phyloP scores from a whole-genome alignment of 2,888 invertebrate genomes.

The Stomorhina lunata region DNA sequence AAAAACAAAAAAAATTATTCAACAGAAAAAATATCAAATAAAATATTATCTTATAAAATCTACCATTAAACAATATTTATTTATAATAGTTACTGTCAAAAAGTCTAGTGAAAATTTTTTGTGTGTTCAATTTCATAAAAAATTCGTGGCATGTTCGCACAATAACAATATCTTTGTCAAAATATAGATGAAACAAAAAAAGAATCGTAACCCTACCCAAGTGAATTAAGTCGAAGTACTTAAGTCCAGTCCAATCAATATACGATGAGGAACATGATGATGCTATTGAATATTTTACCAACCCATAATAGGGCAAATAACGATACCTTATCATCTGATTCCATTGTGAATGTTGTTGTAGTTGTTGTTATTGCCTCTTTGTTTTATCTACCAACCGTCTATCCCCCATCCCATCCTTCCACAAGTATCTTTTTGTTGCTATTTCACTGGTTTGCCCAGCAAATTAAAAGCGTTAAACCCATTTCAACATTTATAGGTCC shows the following conservation, averaged over 20 bases:
- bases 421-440: slow-evolving; percentile 25
- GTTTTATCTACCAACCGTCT: slow-evolving; percentile 21
- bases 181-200: slow-evolving; percentile 2
- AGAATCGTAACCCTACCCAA: slow-evolving; percentile 36
- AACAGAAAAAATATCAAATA: slow-evolving; percentile 2
- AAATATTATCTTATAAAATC: not conserved
- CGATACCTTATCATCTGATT: no score
- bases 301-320: slow-evolving; percentile 11
- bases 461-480: slow-evolving; percentile 67
- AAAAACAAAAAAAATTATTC: not conserved
- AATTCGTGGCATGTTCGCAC: slow-evolving; percentile 55
- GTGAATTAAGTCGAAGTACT: no score
- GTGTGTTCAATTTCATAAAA: slow-evolving; percentile 50
- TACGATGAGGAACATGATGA: slow-evolving; percentile 22
- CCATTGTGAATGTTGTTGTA: no score
- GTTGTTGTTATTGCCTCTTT: not conserved
- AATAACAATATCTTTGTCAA: slow-evolving; percentile 57
- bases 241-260: slow-evolving; percentile 48
- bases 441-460: slow-evolving; percentile 60
- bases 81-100: not conserved
- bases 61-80: not conserved
- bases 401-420: slow-evolving; percentile 28
- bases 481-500: slow-evolving; percentile 65
- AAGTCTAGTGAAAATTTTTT: not conserved
- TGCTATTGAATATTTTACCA: slow-evolving; percentile 47